A percentile compares a stretch with the other conserved stretches of the same genome.
phyloP scores from a whole-genome alignment of 2,113 vertebrate genomes.

The Proterorhinus semilunaris region DNA sequence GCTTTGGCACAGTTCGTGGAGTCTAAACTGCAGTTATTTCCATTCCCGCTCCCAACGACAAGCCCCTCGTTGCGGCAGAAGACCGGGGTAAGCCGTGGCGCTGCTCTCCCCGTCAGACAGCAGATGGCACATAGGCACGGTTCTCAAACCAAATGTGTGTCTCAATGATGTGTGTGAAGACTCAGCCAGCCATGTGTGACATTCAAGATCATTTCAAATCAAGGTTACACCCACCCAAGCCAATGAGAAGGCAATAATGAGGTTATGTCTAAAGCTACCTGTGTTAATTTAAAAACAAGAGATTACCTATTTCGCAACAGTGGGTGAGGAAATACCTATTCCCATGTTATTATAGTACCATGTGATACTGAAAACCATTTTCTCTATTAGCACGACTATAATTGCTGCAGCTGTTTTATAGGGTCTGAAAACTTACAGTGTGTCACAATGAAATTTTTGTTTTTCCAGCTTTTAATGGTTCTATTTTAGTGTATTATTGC shows the following conservation, averaged over 20 bases:
- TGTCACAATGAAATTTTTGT: too few relatives aligned
- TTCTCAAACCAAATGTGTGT: slow-evolving; percentile 41
- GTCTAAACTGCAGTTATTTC: slow-evolving; percentile 69
- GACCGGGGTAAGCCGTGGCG: slow-evolving; percentile 29
- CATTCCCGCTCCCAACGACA: slow-evolving; percentile 58
- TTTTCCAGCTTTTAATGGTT: too few relatives aligned
- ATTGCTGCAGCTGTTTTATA: too few relatives aligned
- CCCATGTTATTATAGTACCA: too few relatives aligned
- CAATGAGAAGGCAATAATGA: slow-evolving; percentile 57
- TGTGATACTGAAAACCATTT: too few relatives aligned
- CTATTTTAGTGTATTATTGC: too few relatives aligned
- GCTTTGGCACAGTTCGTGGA: slow-evolving; percentile 70
- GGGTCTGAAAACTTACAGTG: too few relatives aligned
- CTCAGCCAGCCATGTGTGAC: slow-evolving; percentile 3
- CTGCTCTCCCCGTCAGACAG: slow-evolving; percentile 55
- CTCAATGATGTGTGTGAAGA: neutral
- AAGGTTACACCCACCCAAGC: slow-evolving; percentile 48
- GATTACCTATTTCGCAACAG: slow-evolving; percentile 47
- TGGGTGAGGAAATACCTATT: too few relatives aligned
- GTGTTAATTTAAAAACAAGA: slow-evolving; percentile 36
- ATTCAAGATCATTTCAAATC: slow-evolving; percentile 33
- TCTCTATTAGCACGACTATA: too few relatives aligned
- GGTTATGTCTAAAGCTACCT: slow-evolving; percentile 48
- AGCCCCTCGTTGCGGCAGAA: slow-evolving; percentile 39
- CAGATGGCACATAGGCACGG: slow-evolving; percentile 69